A percentile compares a stretch with the other conserved stretches of the same genome.
Evolutionary conservation across 2,113 vertebrate genomes (phyloP).

Genomic region (Nyctibius bracteatus): DNA sequence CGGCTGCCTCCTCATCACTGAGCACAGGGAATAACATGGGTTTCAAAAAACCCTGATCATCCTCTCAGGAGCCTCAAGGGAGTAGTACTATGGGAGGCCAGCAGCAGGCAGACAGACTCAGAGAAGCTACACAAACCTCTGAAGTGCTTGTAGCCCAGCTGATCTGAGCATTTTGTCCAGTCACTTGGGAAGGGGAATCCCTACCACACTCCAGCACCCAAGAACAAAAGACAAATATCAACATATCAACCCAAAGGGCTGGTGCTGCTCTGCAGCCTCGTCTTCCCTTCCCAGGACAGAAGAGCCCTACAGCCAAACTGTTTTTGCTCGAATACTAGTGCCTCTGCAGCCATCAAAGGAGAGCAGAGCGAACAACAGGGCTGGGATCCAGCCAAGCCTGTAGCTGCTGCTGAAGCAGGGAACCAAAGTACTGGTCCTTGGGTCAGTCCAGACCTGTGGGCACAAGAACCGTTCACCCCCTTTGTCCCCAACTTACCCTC

Average conservation of each 20-base stretch:
- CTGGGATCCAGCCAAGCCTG: not conserved
- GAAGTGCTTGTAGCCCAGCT: not conserved
- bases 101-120: not conserved
- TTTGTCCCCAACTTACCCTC: constrained; percentile 81
- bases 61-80: not conserved
- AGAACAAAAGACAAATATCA: not conserved
- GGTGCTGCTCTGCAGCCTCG: not conserved
- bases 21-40: not conserved
- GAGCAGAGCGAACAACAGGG: not conserved
- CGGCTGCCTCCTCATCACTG: not conserved
- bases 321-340: not conserved
- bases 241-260: not conserved
- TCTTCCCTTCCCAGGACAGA: not conserved
- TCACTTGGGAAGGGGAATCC: not conserved
- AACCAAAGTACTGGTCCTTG: not conserved
- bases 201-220: not conserved
- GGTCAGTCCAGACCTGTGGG: not conserved
- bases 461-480: not conserved
- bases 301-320: not conserved
- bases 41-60: not conserved
- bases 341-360: not conserved
- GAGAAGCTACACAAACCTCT: not conserved
- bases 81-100: not conserved
- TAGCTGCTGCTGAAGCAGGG: not conserved
- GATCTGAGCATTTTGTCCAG: not conserved